Conservation (phyloP, 2,888 invertebrate genomes). For the Gryllus longicercus region DNA sequence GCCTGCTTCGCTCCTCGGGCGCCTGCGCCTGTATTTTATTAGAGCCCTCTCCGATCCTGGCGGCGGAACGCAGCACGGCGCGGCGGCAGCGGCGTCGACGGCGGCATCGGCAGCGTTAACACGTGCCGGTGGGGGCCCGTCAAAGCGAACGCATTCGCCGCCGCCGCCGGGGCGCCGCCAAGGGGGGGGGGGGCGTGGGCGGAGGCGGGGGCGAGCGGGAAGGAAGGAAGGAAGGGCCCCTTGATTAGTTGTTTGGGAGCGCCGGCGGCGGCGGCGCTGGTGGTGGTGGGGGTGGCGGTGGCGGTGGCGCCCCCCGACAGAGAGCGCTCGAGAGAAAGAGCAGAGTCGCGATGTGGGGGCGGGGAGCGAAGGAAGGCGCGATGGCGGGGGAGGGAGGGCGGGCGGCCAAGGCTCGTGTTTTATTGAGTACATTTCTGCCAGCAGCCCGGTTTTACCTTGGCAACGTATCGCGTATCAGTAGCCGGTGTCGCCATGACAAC, state of each 20-base stretch:
- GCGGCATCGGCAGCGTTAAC: no score
- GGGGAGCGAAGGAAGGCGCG: not conserved
- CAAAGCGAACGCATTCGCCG: no score
- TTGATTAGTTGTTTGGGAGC: constrained; percentile 17
- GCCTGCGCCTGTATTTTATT: no score
- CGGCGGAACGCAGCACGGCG: no score
- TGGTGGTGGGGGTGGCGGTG: not conserved
- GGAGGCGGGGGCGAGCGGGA: no score
- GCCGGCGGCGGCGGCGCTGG: not conserved
- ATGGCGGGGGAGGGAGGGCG: no score
- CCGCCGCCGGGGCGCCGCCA: no score
- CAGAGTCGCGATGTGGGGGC: not conserved
- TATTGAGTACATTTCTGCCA: constrained; percentile 2
- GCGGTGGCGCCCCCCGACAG: not conserved
- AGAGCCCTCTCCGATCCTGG: no score
- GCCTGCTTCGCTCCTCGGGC: no score
- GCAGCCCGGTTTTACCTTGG: not conserved
- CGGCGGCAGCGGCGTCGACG: no score
- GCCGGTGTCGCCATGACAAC: constrained; percentile 17
- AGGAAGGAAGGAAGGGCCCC: not conserved
- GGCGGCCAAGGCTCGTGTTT: constrained; percentile 4
- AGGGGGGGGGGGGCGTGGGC: no score
- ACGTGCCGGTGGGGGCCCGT: no score
- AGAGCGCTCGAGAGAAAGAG: not conserved
- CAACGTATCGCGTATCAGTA: constrained; percentile 17